phyloP scores from a whole-genome alignment of 2,797 vertebrate genomes.

The Leuciscus waleckii region DNA sequence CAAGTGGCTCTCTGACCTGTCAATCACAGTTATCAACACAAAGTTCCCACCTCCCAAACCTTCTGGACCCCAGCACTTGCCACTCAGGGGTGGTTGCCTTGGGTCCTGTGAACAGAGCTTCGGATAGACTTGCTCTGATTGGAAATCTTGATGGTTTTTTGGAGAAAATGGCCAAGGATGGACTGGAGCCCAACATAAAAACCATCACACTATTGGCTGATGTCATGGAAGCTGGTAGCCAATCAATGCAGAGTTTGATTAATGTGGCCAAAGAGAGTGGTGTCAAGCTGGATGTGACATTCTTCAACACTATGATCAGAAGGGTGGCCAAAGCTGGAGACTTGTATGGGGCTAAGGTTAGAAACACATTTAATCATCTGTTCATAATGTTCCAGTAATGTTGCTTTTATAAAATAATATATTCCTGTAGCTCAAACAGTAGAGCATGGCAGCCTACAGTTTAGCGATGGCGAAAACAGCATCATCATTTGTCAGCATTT shows the following conservation, averaged over 20 bases:
- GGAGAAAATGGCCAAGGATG: conserved; percentile 81
- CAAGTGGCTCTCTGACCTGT: conserved; percentile 8
- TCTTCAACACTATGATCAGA: conserved; percentile 89
- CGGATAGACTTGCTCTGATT: conserved; percentile 84
- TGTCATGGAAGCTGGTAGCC: conserved; percentile 75
- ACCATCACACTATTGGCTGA: conserved; percentile 89
- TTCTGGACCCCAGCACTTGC: conserved; percentile 75
- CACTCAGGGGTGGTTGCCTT: conserved; percentile 77
- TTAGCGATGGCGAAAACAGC: no score
- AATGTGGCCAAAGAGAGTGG: conserved; percentile 72
- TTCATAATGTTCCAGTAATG: background rate
- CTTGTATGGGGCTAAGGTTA: conserved; percentile 88
- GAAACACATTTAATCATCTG: background rate
- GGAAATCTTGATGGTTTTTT: conserved; percentile 83
- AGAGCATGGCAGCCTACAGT: background rate
- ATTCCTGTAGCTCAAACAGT: background rate
- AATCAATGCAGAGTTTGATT: conserved; percentile 79
- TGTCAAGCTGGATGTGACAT: conserved; percentile 84
- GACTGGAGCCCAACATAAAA: conserved; percentile 81
- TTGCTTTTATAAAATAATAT: background rate
- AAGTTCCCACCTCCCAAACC: conserved; percentile 73
- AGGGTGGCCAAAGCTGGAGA: conserved; percentile 82
- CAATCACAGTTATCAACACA: background rate
- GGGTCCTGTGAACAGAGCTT: conserved; percentile 70
- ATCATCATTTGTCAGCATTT: background rate